A percentile compares a stretch with the other conserved stretches of the same genome.
phyloP scores from a whole-genome alignment of 2,113 vertebrate genomes.

The Gallinago media region DNA sequence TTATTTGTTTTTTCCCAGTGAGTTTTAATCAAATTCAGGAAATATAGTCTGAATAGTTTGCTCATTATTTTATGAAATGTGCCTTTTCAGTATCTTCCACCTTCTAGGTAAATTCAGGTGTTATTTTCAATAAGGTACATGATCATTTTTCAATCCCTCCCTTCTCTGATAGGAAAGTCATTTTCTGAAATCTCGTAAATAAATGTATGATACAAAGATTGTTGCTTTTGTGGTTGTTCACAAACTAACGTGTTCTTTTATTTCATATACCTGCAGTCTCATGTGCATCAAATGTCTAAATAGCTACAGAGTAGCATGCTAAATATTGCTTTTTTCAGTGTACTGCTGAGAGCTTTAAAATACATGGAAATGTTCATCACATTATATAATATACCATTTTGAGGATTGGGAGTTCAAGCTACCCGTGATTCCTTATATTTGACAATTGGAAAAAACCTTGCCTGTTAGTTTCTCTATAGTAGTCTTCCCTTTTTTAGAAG shows the following conservation, averaged over 20 bases:
- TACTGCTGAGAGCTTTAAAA: not conserved
- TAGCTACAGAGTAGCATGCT: not conserved
- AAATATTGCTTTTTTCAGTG: not conserved
- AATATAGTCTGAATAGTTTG: not conserved
- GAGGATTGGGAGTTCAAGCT: not conserved
- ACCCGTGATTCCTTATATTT: not conserved
- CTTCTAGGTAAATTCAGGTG: not conserved
- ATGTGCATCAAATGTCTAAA: not conserved
- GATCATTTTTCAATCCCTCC: not conserved
- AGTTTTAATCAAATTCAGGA: not conserved
- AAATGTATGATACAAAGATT: not conserved
- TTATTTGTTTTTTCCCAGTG: not conserved
- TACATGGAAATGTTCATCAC: not conserved
- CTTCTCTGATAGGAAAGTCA: not conserved
- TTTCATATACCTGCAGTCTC: not conserved
- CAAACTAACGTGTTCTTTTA: not conserved
- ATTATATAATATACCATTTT: not conserved
- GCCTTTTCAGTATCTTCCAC: not conserved
- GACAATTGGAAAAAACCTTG: not conserved
- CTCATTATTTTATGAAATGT: not conserved
- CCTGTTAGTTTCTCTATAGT: conserved; percentile 33
- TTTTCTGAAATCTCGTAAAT: not conserved
- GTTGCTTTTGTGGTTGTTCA: not conserved
- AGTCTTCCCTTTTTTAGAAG: conserved; percentile 55
- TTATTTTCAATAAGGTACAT: not conserved